Evolutionary conservation across 2,888 invertebrate species (phyloP), one percentile per base, ranked within the genome.

Genomic region (Lochmaea capreae): DNA sequence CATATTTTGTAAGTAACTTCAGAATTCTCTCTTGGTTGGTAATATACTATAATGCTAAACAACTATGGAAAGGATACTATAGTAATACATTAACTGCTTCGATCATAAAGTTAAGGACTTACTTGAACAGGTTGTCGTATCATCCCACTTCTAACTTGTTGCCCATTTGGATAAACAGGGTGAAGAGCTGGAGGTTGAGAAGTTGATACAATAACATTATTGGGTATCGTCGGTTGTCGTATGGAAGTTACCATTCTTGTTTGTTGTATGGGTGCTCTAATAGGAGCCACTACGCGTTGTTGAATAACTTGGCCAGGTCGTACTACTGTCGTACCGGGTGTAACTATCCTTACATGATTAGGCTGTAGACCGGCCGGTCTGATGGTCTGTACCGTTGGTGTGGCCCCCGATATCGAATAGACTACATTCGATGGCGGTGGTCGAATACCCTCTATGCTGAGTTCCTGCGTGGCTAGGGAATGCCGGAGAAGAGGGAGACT

Each of bases 381-480:
- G 33, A 78, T 77, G 11, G 86, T 85, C 76, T 86, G 87, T 10
- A 87, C 84, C 10, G 86, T 86, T 59, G 88, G 85, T n/a, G 88
- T 84, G 14, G 86, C 84, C 61, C 84, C 87, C 73, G 89, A 88
- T 80, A 89, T 88, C 58, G 91, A 89, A 83, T 91, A 91, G 57
- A 93, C 91, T 65, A 93, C 90, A 76, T 91, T 91, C 77, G 93
- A 89, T 26, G 95, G 93, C 16, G 98, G 98, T 11, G 98, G 95
- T 85, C 94, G 93, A 83, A 99, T 97, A 14, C 98, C 98, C 81
- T 98, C 98, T 83, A 99, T 98, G 43, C 94, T 92, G 85, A 98
- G 90, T 88, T 97, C 97, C 87, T 95, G 95, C 58, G 93, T 94
- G 76, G 94, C 94, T 81, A 98, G 89, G 18, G 97, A 97, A 87